These are phyloP conservation scores for Fulmarus glacialis DNA, from an alignment of 2,113 vertebrate species.

Conservation along the genomic window DNA sequence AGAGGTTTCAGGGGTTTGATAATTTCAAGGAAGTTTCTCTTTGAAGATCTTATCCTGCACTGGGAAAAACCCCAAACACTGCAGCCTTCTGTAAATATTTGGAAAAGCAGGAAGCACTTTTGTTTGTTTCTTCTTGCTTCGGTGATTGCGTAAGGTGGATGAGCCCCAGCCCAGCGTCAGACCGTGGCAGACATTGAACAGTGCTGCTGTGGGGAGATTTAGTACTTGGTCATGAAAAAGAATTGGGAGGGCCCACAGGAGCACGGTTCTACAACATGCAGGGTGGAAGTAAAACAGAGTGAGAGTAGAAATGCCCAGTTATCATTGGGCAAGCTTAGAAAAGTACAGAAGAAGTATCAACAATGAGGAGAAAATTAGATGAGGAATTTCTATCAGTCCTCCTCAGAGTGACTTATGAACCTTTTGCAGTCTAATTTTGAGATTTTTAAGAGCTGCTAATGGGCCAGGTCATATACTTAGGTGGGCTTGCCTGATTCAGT, in stretches of 20 bases:
- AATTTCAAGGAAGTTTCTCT: neutral
- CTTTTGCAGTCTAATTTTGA: neutral
- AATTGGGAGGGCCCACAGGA: neutral
- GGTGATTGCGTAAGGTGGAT: fast-evolving
- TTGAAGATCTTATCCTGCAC: neutral
- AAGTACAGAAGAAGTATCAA: neutral
- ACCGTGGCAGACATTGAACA: neutral
- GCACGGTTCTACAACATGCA: neutral
- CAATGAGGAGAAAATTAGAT: neutral
- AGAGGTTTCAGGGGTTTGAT: neutral
- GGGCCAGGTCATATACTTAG: neutral
- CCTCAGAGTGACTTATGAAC: neutral
- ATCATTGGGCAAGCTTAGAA: neutral
- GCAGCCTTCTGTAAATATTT: neutral
- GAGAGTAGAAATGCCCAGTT: neutral
- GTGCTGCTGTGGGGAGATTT: neutral
- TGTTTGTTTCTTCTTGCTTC: neutral
- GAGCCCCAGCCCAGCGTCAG: neutral
- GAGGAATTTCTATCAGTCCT: neutral
- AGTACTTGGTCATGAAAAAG: fast-evolving
- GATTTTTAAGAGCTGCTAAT: neutral
- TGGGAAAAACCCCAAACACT: neutral
- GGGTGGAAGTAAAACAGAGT: neutral
- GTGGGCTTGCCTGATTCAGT: neutral
- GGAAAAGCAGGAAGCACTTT: neutral